Percentiles rank a stretch among this genome's conserved stretches.
Evolutionary conservation across 2,113 vertebrate genomes (phyloP).

Genomic region (Paradisaea rubra): DNA sequence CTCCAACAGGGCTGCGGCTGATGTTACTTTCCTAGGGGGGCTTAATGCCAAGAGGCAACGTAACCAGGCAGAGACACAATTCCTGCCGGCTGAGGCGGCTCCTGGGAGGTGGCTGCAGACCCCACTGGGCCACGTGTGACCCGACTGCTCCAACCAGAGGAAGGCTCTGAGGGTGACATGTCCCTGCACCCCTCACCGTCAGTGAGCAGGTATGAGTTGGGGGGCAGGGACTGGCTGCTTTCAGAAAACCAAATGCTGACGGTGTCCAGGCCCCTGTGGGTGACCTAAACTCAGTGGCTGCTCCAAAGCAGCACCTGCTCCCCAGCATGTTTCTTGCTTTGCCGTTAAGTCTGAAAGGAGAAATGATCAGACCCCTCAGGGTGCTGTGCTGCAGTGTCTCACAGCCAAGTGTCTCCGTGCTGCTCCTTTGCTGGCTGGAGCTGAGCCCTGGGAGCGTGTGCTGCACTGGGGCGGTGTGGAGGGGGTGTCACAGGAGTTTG

Average conservation of each 20-base stretch:
- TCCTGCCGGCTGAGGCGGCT: not conserved
- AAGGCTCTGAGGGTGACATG: accelerated
- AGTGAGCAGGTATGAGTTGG: accelerated
- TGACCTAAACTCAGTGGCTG: accelerated
- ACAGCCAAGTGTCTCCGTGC: accelerated
- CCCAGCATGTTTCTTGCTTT: not conserved
- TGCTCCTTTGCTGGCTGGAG: not conserved
- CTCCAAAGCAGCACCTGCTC: not conserved
- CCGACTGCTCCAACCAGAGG: accelerated
- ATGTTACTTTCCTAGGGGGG: not conserved
- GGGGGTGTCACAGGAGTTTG: not conserved
- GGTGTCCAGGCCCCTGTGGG: not conserved
- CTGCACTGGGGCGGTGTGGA: accelerated
- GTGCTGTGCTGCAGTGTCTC: not conserved
- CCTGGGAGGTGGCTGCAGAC: not conserved
- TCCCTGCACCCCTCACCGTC: accelerated
- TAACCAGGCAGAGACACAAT: not conserved
- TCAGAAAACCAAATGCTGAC: not conserved
- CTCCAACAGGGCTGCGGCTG: not conserved
- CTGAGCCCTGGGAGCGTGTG: not conserved
- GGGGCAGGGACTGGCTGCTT: not conserved
- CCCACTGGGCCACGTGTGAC: accelerated
- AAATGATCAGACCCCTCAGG: not conserved
- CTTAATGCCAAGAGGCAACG: not conserved
- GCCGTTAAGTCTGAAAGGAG: not conserved